Evolutionary conservation across 2,113 vertebrate species (phyloP), one percentile per base, ranked within the genome.

Genomic region (Orcinus orca): DNA sequence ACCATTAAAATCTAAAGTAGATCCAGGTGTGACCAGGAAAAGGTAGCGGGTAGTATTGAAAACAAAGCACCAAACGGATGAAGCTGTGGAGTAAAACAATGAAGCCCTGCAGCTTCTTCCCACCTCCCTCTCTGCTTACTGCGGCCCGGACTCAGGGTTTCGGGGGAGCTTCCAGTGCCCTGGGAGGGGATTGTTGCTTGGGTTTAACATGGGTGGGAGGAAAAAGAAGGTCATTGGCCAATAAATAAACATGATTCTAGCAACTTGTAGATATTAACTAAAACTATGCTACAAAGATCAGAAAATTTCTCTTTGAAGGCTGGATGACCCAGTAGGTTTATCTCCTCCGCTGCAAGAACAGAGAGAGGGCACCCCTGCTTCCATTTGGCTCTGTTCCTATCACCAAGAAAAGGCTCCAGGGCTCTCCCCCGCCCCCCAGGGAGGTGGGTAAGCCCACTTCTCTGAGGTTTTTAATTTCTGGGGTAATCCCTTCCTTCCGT

Each of bases 401-500:
- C 18, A 29, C 47, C 9, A 50, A n/a, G 68, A 90, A 94, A 82
- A 82, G 36, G 17, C 68, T 90, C 41, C 55, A 18, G 93, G 68
- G 63, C 68, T 90, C n/a, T 8, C 31, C 53, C 5, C 21, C 4
- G 1, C 88, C 26, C 67, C 44, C 53, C 36, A 8, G 12, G 31
- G 88, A 73, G 89, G 58, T 53, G 79, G 74, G 55, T 89, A 84
- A 96, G 11, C 55, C 71, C 62, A 47, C 50, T 94, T 88, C 67
- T 70, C 26, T 85, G 71, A 85, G 50, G 88, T 68, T 94, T 95
- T 91, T 95, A 96, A 97, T 96, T 96, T 86, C 23, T 14, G 50
- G 71, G 79, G 41, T 97, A 97, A 98, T 97, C 95, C 90, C 73
- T 97, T 97, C 89, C 97, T 97, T 96, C 87, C 55, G 8, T 58